Conservation (phyloP, 1,140 invertebrate species). For the Tetramorium simillimum region DNA sequence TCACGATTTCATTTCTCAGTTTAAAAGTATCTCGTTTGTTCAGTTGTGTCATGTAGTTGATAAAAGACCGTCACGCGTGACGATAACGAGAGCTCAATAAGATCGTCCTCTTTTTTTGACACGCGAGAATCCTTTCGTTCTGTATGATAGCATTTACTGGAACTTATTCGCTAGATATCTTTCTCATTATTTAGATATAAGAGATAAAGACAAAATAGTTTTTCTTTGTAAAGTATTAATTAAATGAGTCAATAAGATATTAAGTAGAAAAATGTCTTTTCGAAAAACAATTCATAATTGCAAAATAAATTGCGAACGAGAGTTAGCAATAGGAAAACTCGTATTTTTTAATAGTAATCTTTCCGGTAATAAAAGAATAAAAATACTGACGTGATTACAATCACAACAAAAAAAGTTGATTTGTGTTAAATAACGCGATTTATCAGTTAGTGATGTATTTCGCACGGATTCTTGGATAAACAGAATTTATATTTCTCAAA, state of each 20-base stretch:
- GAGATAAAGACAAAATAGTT: not conserved
- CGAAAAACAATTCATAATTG: not conserved
- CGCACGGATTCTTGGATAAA: not conserved
- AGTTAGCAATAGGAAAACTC: not conserved
- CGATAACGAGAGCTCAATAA: constrained; percentile 29
- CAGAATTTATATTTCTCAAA: not conserved
- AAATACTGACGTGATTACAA: not conserved
- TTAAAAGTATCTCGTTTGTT: constrained; percentile 40
- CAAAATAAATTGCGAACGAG: not conserved
- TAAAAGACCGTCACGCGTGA: constrained; percentile 20
- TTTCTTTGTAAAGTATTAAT: not conserved
- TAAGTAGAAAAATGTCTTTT: not conserved
- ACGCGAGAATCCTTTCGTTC: not conserved
- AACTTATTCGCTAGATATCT: not conserved
- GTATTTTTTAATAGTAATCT: not conserved
- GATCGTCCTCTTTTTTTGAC: constrained; percentile 7
- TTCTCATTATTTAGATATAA: not conserved
- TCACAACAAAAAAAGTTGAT: not conserved
- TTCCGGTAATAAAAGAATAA: not conserved
- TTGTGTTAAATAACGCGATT: not conserved
- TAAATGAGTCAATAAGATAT: not conserved
- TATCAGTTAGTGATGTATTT: constrained; percentile 6
- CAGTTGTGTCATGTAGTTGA: constrained; percentile 33
- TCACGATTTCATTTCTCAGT: not conserved
- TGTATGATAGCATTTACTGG: not conserved